These are phyloP conservation scores for Heliconius congener DNA, from an alignment of 1,140 invertebrate species.

Conservation along the genomic window DNA sequence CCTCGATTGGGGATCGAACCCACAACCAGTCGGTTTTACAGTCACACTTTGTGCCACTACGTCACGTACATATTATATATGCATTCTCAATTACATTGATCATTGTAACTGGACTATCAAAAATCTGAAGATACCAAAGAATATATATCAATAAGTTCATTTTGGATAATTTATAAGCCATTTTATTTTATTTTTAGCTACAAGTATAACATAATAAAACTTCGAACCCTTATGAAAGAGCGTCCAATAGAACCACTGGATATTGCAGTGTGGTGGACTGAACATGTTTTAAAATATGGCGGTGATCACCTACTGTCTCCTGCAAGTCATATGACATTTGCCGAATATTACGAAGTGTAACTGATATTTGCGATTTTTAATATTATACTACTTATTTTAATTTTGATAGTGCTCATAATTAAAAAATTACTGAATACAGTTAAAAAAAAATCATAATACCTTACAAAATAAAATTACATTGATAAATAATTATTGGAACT, in stretches of 20 bases:
- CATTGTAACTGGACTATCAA: too few relatives aligned
- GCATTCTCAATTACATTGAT: too few relatives aligned
- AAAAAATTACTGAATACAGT: slow-evolving; percentile 11
- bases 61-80: too few relatives aligned
- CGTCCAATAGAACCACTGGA: slow-evolving; percentile 47
- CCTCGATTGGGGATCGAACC: too few relatives aligned
- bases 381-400: slow-evolving; percentile 4
- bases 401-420: background rate
- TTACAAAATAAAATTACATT: slow-evolving; percentile 23
- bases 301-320: slow-evolving; percentile 70
- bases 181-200: slow-evolving; percentile 16
- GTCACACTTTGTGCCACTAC: too few relatives aligned
- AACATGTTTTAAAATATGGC: slow-evolving; percentile 80
- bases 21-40: too few relatives aligned
- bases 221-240: slow-evolving; percentile 35
- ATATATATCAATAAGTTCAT: background rate
- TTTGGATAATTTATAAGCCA: background rate
- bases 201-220: slow-evolving; percentile 35
- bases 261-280: slow-evolving; percentile 82
- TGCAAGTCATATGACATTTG: slow-evolving; percentile 44
- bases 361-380: slow-evolving; percentile 27
- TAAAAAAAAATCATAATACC: slow-evolving; percentile 14
- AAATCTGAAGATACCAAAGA: too few relatives aligned
- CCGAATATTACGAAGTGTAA: slow-evolving; percentile 46
- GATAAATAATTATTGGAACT: background rate